Evolutionary conservation across 2,888 invertebrate genomes (phyloP).

Genomic region (Bedellia somnulentella): DNA sequence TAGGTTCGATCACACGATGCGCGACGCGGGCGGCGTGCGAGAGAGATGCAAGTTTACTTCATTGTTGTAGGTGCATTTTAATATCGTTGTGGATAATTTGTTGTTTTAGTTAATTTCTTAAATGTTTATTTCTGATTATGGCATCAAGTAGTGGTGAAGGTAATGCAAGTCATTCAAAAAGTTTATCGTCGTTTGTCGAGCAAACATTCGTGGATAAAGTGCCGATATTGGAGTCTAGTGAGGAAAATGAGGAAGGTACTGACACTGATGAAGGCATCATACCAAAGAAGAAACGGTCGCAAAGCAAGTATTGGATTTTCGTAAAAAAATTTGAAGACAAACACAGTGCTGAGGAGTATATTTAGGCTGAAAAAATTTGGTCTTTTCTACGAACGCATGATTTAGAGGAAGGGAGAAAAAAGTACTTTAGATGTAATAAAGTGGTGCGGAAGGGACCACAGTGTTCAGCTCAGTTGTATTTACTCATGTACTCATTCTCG

Average conservation of each 20-base stretch:
- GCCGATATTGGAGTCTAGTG: conserved; percentile 10
- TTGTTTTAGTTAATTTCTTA: conserved; percentile 8
- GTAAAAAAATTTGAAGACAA: conserved; percentile 10
- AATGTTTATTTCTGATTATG: conserved; percentile 10
- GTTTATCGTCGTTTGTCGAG: conserved; percentile 10
- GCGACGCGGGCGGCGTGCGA: conserved; percentile 1
- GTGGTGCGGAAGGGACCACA: too few species aligned
- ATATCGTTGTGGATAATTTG: conserved; percentile 8
- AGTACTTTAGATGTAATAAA: conserved; percentile 12
- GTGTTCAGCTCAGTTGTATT: too few species aligned
- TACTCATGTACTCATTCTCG: too few species aligned
- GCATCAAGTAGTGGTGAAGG: conserved; percentile 11
- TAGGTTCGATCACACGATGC: not conserved
- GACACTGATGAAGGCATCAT: conserved; percentile 6
- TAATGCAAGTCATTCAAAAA: conserved; percentile 11
- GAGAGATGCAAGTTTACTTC: not conserved
- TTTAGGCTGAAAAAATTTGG: conserved; percentile 10
- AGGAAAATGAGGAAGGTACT: conserved; percentile 8
- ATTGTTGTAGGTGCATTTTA: conserved; percentile 4
- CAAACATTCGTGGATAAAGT: conserved; percentile 10
- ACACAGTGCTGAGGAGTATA: conserved; percentile 6
- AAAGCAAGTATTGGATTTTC: conserved; percentile 10
- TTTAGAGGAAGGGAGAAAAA: conserved; percentile 9
- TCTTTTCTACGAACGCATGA: conserved; percentile 8
- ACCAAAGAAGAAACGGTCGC: conserved; percentile 10